phyloP scores from a whole-genome alignment of 2,888 invertebrate species.

The Pristionchus mayeri region DNA sequence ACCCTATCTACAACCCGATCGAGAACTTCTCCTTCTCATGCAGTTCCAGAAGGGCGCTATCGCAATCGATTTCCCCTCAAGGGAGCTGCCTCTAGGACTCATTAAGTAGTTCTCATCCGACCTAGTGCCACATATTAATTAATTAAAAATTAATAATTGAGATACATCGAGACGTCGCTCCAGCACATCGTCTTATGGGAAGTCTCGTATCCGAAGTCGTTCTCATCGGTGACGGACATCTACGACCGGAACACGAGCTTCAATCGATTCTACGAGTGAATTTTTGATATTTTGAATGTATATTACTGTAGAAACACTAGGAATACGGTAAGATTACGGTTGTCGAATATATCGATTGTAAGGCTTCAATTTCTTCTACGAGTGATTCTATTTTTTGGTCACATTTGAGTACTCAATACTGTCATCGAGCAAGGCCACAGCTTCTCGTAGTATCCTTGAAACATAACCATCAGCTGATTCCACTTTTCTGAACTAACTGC shows the following conservation, averaged over 20 bases:
- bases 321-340: too few species aligned
- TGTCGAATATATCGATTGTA: too few species aligned
- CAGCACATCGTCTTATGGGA: constrained; percentile 65
- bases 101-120: not conserved
- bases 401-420: too few species aligned
- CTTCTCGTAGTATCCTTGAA: too few species aligned
- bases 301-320: too few species aligned
- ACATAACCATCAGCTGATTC: too few species aligned
- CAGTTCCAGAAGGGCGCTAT: constrained; percentile 58
- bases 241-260: constrained; percentile 66
- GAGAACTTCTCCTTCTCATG: constrained; percentile 59
- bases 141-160: constrained; percentile 1
- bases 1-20: constrained; percentile 61
- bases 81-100: not conserved
- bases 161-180: constrained; percentile 62
- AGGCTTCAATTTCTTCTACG: too few species aligned
- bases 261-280: constrained; percentile 64
- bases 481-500: too few species aligned
- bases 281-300: too few species aligned
- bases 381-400: too few species aligned
- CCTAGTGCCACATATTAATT: not conserved
- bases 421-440: too few species aligned
- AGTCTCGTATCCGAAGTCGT: constrained; percentile 62
- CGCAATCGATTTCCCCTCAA: constrained; percentile 65
- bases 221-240: constrained; percentile 57